Evolutionary conservation across 2,797 vertebrate species (phyloP).

Genomic region (Odontamblyopus rebecca): DNA sequence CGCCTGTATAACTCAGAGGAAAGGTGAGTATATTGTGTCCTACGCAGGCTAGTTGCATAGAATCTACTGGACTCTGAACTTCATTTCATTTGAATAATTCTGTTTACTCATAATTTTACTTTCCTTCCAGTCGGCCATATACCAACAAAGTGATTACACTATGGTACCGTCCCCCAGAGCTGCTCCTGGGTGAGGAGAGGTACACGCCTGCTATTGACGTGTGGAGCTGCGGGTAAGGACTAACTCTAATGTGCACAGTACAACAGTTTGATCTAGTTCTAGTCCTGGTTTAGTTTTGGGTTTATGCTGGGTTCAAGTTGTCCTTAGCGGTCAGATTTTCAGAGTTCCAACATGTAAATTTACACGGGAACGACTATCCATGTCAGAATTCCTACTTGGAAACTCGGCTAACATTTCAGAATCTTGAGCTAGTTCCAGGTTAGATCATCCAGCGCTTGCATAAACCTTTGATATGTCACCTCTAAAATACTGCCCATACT

Average conservation of each 20-base stretch:
- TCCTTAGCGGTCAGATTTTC: too few relatives aligned
- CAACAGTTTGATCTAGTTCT: too few relatives aligned
- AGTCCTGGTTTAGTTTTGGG: background rate
- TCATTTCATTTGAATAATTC: background rate
- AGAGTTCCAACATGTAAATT: too few relatives aligned
- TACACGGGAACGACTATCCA: too few relatives aligned
- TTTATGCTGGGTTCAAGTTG: background rate
- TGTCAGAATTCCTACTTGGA: too few relatives aligned
- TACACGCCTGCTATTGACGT: conserved; percentile 98
- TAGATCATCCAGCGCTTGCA: too few relatives aligned
- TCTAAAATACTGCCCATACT: too few relatives aligned
- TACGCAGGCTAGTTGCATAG: background rate
- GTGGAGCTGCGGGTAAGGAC: conserved; percentile 97
- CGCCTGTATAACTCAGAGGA: conserved; percentile 98
- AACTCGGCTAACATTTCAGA: too few relatives aligned
- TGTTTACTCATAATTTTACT: conserved; percentile 1
- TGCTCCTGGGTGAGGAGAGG: conserved; percentile 94
- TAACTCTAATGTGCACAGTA: accelerated
- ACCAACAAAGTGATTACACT: conserved; percentile 99
- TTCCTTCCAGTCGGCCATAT: conserved; percentile 88
- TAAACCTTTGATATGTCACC: too few relatives aligned
- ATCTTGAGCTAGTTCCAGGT: too few relatives aligned
- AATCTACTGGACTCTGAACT: background rate
- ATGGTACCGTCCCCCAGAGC: conserved; percentile 97
- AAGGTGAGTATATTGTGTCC: conserved; percentile 78